phyloP scores from a whole-genome alignment of 2,797 vertebrate genomes.

The Xiphorhynchus erythropygius region DNA sequence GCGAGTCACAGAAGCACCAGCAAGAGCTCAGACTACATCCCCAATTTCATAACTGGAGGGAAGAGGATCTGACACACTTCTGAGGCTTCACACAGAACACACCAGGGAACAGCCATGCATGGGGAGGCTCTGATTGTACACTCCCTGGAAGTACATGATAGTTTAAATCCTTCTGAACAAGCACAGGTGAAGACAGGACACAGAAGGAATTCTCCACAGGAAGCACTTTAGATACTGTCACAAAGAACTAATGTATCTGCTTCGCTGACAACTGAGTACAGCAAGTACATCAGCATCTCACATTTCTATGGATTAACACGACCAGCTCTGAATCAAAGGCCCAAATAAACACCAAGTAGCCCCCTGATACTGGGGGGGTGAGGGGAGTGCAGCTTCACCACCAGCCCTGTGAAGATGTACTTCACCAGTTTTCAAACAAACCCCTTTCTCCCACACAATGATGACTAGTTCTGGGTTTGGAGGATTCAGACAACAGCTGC shows the following conservation, averaged over 20 bases:
- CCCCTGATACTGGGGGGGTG: rapidly evolving
- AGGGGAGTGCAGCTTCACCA: neutral
- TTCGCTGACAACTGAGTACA: neutral
- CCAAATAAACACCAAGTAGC: neutral
- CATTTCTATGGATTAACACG: neutral
- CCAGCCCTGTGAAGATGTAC: neutral
- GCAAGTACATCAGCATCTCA: neutral
- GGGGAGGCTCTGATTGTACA: neutral
- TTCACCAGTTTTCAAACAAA: neutral
- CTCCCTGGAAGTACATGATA: neutral
- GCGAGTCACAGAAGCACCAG: neutral
- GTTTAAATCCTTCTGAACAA: neutral
- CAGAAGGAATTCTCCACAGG: constrained; percentile 6
- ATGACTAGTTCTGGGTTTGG: neutral
- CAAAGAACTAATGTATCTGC: neutral
- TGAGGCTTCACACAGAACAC: constrained; percentile 10
- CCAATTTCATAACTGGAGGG: neutral
- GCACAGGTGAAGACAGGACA: neutral
- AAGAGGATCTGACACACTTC: constrained; percentile 33
- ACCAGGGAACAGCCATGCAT: neutral
- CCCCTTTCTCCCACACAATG: neutral
- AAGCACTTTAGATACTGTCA: constrained; percentile 60
- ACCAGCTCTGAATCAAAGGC: neutral
- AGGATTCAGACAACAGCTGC: neutral
- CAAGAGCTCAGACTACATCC: neutral